Evolutionary conservation across 2,888 invertebrate species (phyloP), one percentile per base, ranked within the genome.

Genomic region (Platypus cylindrus): DNA sequence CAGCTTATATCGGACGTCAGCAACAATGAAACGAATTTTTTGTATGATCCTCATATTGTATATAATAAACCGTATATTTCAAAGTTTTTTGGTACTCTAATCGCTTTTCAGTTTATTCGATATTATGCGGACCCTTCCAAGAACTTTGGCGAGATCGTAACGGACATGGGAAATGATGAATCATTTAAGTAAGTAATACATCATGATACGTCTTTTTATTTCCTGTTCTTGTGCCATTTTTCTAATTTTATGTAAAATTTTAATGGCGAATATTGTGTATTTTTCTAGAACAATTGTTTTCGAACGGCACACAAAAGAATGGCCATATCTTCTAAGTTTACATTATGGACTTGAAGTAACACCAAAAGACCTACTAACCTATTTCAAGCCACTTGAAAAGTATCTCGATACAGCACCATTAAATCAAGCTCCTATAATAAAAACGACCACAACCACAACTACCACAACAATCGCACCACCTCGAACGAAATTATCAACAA

Each of bases 101-200:
- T 71, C 13, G 71, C 71, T 47, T 73, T 73, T 47, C 71, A 73
- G 58, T 58, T 73, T 12, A 62, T 69, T 34, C 65, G 68, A 41
- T 49, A 55, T 32, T 53, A 56, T 32, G 33, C 36, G 29, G 39
- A 28, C 4, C 29, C 26, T 5, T 36, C 42, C 17, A 32, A 32
- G 2, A 30, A 37, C 29, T 18, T 32, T 8, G 18, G 35, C 5
- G 30, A 31, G 17, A 43, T 42, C 18, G 30, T 48, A 1, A 40
- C 45, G 32, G 32, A 39, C 12, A 41, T 52, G 34, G 41, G 41
- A 18, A 32, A 44, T 9, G 53, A 54, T 31, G 40, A 46, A 17
- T 46, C 48, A 36, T 53, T 53, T 32, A 38, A 24, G 52, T 53
- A 45, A 47, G 45, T 48, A 20, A 5, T 20, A 20, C 20, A 5